These are phyloP conservation scores for Saccopteryx leptura DNA, from an alignment of 2,113 vertebrate species.

Conservation along the genomic window DNA sequence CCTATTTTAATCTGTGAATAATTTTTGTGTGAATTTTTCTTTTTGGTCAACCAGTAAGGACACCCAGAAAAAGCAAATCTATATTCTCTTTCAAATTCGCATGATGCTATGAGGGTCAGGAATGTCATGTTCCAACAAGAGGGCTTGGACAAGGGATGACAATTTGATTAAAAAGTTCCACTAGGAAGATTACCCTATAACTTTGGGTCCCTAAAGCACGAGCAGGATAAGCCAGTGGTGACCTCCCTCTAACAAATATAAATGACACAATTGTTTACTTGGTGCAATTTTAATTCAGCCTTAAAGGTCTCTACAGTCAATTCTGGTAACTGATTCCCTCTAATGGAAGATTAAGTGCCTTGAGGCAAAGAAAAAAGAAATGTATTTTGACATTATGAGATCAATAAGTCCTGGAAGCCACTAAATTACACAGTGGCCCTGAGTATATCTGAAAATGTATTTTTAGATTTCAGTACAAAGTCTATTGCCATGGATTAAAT, in stretches of 20 bases:
- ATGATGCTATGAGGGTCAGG: conserved; percentile 39
- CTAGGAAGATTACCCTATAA: conserved; percentile 67
- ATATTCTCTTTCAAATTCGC: conserved; percentile 62
- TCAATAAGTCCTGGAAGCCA: conserved; percentile 59
- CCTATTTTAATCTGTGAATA: conserved; percentile 38
- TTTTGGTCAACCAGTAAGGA: conserved; percentile 48
- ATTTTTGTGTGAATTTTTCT: conserved; percentile 52
- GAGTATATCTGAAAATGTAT: neutral
- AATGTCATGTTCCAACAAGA: conserved; percentile 70
- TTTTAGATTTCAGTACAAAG: conserved; percentile 57
- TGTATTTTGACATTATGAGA: conserved; percentile 29
- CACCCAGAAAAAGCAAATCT: conserved; percentile 40
- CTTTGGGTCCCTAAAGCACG: conserved; percentile 43
- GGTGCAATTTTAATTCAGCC: conserved; percentile 64
- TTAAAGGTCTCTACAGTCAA: conserved; percentile 53
- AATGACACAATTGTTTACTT: conserved; percentile 67
- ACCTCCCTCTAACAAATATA: conserved; percentile 51
- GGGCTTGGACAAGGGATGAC: conserved; percentile 47
- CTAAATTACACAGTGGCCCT: conserved; percentile 16
- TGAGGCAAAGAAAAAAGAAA: neutral
- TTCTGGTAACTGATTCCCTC: conserved; percentile 46
- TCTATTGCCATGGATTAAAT: conserved; percentile 29
- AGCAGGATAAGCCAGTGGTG: neutral
- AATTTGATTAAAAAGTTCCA: conserved; percentile 74
- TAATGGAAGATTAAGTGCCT: conserved; percentile 58